Conservation (phyloP, 2,113 vertebrate genomes). For the Chamaetylas fuelleborni region DNA sequence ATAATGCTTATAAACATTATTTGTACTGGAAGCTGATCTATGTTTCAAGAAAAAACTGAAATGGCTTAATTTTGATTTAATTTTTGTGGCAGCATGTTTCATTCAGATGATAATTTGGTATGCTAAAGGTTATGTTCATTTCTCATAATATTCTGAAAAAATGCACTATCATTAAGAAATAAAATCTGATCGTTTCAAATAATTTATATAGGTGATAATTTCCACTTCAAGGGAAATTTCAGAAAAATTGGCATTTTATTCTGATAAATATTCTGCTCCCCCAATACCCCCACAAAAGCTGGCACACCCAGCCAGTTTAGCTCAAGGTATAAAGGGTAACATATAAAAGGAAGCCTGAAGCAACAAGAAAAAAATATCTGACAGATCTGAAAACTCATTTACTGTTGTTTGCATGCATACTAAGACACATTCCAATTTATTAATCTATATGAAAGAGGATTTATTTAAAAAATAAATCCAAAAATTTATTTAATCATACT, state of each 20-base stretch:
- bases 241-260: background rate
- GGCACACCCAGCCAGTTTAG: background rate
- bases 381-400: background rate
- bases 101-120: background rate
- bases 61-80: background rate
- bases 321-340: background rate
- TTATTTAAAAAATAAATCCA: background rate
- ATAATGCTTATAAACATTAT: background rate
- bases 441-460: background rate
- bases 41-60: background rate
- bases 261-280: background rate
- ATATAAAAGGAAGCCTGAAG: background rate
- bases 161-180: background rate
- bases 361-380: background rate
- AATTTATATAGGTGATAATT: background rate
- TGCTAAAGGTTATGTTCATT: background rate
- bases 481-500: background rate
- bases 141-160: background rate
- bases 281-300: rapidly evolving
- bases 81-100: background rate
- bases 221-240: background rate
- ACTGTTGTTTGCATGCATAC: background rate
- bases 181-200: background rate
- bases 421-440: background rate
- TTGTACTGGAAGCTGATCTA: background rate